Base-by-base conservation (phyloP, 2,797 vertebrate genomes). In the Pteropus rufus region DNA sequence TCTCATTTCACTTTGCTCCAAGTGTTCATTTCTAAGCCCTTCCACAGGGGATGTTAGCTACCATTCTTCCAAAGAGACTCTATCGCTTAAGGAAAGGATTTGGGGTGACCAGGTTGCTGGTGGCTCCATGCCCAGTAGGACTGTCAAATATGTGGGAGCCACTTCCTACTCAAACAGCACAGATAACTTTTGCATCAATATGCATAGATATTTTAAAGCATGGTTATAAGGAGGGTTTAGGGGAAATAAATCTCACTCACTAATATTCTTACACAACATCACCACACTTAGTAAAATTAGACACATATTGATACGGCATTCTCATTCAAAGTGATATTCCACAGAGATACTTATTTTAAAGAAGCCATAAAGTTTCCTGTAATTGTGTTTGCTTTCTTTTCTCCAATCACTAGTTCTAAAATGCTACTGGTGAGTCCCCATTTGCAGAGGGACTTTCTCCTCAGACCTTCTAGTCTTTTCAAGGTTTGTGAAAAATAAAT, bases 131-230 rank as follows among this genome's bases (percentile, higher is more conserved):
- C 85, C 88, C 44, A 9, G 7, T 0, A 9, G 81, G 31, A 80
- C 84, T 94, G 91, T 67, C 87, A 96, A 91, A 36, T 97, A 72
- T 54, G 89, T 72, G 96, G 96, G 72, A 36, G 16, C 93, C 94
- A 88, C 95, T 97, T 97, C 94, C 58, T 52, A 2, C 4, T 82
- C 46, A 97, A 96, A 79, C 56, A 97, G 34, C 62, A 94, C 67
- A 94, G 72, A 80, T 84, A 72, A 62, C 56, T 91, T 97, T 93
- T 97, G 88, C 91, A 94, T 69, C 23, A 80, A 46, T 39, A 56
- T 58, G 70, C 69, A 29, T 29, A 96, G 96, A 62, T 49, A 92
- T 96, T 72, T 91, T 89, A 24, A 67, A 96, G 41, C 91, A 94
- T 58, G 89, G 60, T 89, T 65, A 39, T 72, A 39, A 46, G 75